Evolutionary conservation across 2,888 invertebrate genomes (phyloP).

Genomic region (Caenorhabditis japonica): DNA sequence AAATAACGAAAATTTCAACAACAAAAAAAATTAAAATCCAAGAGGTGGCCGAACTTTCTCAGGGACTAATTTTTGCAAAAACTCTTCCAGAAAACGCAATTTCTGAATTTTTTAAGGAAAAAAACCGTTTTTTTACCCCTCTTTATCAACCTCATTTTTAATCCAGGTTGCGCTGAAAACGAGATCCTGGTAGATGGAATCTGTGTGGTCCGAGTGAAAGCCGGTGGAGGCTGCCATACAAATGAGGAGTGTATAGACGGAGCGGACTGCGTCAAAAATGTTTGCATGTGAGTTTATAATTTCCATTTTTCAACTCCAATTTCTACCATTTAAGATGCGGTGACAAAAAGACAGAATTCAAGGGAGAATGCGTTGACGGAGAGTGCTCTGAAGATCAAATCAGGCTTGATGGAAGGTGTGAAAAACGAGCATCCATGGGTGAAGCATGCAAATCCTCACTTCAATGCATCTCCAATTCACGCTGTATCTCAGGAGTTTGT

Average conservation of each 20-base stretch:
- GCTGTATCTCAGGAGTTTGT: conserved; percentile 56
- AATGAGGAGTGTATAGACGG: conserved; percentile 63
- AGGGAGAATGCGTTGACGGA: conserved; percentile 54
- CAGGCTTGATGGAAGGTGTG: conserved; percentile 58
- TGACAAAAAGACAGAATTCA: conserved; percentile 42
- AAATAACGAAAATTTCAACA: too few relatives aligned
- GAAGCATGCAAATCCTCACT: conserved; percentile 59
- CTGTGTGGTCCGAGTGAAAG: conserved; percentile 55
- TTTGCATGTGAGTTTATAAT: conserved; percentile 54
- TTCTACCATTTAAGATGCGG: conserved; percentile 49
- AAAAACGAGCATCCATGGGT: conserved; percentile 54
- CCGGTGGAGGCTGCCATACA: conserved; percentile 56
- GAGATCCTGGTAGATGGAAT: conserved; percentile 57
- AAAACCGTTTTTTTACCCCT: too few relatives aligned
- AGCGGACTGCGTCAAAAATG: conserved; percentile 50
- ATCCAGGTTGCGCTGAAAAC: conserved; percentile 55
- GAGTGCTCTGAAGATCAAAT: conserved; percentile 57
- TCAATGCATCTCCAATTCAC: conserved; percentile 59
- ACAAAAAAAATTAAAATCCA: too few relatives aligned
- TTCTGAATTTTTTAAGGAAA: too few relatives aligned
- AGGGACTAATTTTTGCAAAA: too few relatives aligned
- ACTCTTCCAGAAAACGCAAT: neutral
- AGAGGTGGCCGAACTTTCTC: too few relatives aligned
- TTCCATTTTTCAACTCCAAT: neutral
- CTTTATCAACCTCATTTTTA: neutral